A percentile compares a stretch with the other conserved stretches of the same genome.
Conservation (phyloP, 2,797 vertebrate genomes). For the Lagocephalus sceleratus region DNA sequence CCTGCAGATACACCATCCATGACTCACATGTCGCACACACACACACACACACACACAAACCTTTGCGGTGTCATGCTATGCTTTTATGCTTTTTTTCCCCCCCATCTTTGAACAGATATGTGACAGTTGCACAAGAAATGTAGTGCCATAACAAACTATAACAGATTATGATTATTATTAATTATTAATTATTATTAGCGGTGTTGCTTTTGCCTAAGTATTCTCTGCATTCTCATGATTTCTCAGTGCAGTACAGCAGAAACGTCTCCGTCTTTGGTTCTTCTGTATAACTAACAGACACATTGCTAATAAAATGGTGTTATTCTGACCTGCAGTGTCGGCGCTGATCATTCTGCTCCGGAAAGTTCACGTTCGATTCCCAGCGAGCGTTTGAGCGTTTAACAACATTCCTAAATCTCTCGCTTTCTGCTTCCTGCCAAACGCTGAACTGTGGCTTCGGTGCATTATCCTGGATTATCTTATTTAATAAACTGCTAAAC, state of each 20-base stretch:
- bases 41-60: constrained; percentile 14
- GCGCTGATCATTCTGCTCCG: not conserved
- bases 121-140: constrained; percentile 66
- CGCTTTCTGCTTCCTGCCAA: constrained; percentile 3
- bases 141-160: constrained; percentile 67
- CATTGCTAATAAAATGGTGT: constrained; percentile 81
- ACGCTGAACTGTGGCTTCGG: constrained; percentile 11
- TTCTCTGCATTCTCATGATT: constrained; percentile 64
- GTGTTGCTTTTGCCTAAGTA: constrained; percentile 66
- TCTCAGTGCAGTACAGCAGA: constrained; percentile 69
- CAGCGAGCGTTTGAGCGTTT: not conserved
- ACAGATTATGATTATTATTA: constrained; percentile 49
- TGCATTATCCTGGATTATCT: constrained; percentile 40
- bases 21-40: constrained; percentile 32
- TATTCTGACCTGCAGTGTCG: constrained; percentile 28
- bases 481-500: constrained; percentile 21
- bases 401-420: not conserved
- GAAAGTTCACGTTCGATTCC: not conserved
- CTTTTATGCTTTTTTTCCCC: constrained; percentile 52
- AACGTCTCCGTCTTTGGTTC: constrained; percentile 75
- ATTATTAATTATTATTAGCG: constrained; percentile 44
- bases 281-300: constrained; percentile 75
- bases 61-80: constrained; percentile 39
- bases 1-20: constrained; percentile 37
- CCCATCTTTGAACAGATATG: constrained; percentile 38